Evolutionary conservation across 2,113 vertebrate species (phyloP).

Genomic region (Jacana jacana): DNA sequence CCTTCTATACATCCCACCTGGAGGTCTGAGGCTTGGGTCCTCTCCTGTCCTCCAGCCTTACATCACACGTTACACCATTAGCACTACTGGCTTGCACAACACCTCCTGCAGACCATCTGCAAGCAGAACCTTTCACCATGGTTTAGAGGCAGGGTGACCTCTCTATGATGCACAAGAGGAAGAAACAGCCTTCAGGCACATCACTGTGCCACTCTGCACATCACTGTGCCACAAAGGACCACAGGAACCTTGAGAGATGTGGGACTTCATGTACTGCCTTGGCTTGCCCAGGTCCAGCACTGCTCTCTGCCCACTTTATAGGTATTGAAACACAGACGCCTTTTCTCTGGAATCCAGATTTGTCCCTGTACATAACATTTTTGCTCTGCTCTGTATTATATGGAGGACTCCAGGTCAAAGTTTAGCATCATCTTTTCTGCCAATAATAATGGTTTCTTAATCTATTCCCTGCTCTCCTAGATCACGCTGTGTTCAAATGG

Average conservation of each 20-base stretch:
- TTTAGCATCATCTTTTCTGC: neutral
- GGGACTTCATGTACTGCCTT: neutral
- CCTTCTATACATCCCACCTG: neutral
- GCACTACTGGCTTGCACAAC: accelerated
- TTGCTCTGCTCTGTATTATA: neutral
- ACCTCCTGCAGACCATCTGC: accelerated
- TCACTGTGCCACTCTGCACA: too few relatives aligned
- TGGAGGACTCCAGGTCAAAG: neutral
- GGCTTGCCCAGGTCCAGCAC: neutral
- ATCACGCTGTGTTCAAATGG: neutral
- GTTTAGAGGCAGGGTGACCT: neutral
- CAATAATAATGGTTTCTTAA: neutral
- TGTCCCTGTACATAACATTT: neutral
- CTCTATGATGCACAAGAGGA: neutral
- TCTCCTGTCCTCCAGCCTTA: neutral
- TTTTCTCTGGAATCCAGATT: neutral
- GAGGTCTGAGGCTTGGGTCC: neutral
- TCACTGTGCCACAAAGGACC: too few relatives aligned
- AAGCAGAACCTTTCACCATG: accelerated
- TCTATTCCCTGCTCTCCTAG: neutral
- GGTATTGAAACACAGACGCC: neutral
- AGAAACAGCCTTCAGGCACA: neutral
- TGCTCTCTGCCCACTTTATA: neutral
- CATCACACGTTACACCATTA: accelerated
- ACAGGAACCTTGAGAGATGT: neutral